phyloP scores from a whole-genome alignment of 1,140 invertebrate species.

The Zaprionus kolodkinae region DNA sequence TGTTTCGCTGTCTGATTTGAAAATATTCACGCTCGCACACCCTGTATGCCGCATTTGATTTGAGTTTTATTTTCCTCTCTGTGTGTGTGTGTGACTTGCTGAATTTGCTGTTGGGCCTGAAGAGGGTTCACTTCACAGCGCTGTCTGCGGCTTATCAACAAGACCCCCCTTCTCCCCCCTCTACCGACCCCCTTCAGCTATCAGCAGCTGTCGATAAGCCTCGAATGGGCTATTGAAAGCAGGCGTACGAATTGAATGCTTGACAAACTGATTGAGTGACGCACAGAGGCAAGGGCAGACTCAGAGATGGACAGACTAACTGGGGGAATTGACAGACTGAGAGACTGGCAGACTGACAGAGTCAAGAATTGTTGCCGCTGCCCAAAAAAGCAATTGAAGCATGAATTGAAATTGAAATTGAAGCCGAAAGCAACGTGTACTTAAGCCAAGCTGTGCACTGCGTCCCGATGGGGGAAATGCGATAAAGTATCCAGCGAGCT shows the following conservation, averaged over 20 bases:
- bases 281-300: slow-evolving; percentile 6
- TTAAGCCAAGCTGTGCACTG: slow-evolving; percentile 24
- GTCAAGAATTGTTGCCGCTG: not conserved
- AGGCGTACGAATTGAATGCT: slow-evolving; percentile 35
- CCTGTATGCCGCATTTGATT: not conserved
- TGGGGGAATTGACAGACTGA: slow-evolving; percentile 20
- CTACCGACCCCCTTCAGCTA: no score
- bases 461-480: slow-evolving; percentile 1
- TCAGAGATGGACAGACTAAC: slow-evolving; percentile 27
- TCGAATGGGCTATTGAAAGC: slow-evolving; percentile 32
- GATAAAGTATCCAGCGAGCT: slow-evolving; percentile 56
- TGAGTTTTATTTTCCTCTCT: not conserved
- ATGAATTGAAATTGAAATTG: slow-evolving; percentile 22
- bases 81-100: slow-evolving; percentile 8
- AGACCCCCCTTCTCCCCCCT: not conserved
- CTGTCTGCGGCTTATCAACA: slow-evolving; percentile 39
- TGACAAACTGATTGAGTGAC: slow-evolving; percentile 50
- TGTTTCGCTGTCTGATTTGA: not conserved
- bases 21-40: not conserved
- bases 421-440: slow-evolving; percentile 28
- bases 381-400: slow-evolving; percentile 31
- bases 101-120: slow-evolving; percentile 12
- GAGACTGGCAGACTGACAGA: slow-evolving; percentile 3
- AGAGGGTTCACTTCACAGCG: slow-evolving; percentile 13
- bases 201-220: slow-evolving; percentile 37